Percentiles rank a stretch among this genome's conserved stretches.
phyloP scores from a whole-genome alignment of 2,113 vertebrate species.

The Leucoraja erinaceus region DNA sequence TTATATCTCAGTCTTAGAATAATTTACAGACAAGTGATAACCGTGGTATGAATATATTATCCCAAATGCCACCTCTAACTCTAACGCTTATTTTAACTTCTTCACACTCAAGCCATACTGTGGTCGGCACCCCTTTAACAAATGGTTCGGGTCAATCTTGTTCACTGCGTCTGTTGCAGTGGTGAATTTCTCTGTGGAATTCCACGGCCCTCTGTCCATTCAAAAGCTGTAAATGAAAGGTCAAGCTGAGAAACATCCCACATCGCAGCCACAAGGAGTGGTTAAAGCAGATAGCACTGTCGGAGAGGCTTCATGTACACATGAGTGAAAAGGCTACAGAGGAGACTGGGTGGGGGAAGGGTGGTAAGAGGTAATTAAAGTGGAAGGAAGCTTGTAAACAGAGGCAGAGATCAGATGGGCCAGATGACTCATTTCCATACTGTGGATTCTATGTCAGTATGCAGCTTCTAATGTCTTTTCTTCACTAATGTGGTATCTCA shows the following conservation, averaged over 20 bases:
- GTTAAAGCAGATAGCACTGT: background rate
- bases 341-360: background rate
- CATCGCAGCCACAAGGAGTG: background rate
- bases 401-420: background rate
- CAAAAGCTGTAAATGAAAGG: slow-evolving; percentile 11
- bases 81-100: background rate
- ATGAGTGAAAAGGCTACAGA: background rate
- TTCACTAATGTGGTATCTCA: too few relatives aligned
- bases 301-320: background rate
- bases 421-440: background rate
- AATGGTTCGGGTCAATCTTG: background rate
- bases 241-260: background rate
- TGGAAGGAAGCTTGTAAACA: background rate
- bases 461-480: background rate
- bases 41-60: background rate
- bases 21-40: background rate
- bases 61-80: background rate
- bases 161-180: background rate
- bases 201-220: slow-evolving; percentile 4
- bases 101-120: background rate
- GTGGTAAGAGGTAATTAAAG: background rate
- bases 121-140: background rate
- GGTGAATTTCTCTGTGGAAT: background rate
- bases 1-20: background rate
- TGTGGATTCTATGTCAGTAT: background rate